phyloP scores from a whole-genome alignment of 1,140 invertebrate genomes.

The Aradophagus sp. region DNA sequence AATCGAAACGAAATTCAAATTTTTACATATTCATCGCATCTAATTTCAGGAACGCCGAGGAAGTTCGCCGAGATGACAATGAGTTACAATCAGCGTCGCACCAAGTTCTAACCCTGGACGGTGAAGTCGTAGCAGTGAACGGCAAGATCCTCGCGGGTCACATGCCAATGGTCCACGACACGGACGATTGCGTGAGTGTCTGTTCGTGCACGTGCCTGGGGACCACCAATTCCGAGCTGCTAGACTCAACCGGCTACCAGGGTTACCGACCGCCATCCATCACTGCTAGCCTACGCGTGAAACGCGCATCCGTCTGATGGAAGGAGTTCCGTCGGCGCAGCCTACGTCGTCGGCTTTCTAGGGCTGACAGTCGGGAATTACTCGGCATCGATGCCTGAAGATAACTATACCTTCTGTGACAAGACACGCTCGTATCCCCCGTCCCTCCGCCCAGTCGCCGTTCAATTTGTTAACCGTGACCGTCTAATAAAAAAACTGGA shows the following conservation, averaged over 20 bases:
- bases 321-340: slow-evolving; percentile 73
- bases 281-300: slow-evolving; percentile 67
- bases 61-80: slow-evolving; percentile 89
- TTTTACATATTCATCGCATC: neutral
- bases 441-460: too few relatives aligned
- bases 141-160: slow-evolving; percentile 79
- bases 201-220: slow-evolving; percentile 82
- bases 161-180: slow-evolving; percentile 74
- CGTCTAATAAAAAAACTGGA: too few relatives aligned
- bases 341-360: slow-evolving; percentile 69
- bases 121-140: slow-evolving; percentile 85
- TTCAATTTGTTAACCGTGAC: too few relatives aligned
- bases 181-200: slow-evolving; percentile 79
- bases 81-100: slow-evolving; percentile 84
- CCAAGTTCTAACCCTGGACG: slow-evolving; percentile 85
- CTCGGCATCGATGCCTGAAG: slow-evolving; percentile 69
- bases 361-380: slow-evolving; percentile 67
- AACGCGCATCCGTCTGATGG: slow-evolving; percentile 74
- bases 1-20: neutral
- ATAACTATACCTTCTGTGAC: slow-evolving; percentile 13
- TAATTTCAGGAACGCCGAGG: slow-evolving; percentile 85
- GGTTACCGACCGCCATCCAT: slow-evolving; percentile 70
- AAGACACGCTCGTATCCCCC: neutral
- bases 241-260: slow-evolving; percentile 69
- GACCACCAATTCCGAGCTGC: slow-evolving; percentile 66